These are phyloP conservation scores for Vespertilio murinus DNA, from an alignment of 2,797 vertebrate species.

Conservation along the genomic window DNA sequence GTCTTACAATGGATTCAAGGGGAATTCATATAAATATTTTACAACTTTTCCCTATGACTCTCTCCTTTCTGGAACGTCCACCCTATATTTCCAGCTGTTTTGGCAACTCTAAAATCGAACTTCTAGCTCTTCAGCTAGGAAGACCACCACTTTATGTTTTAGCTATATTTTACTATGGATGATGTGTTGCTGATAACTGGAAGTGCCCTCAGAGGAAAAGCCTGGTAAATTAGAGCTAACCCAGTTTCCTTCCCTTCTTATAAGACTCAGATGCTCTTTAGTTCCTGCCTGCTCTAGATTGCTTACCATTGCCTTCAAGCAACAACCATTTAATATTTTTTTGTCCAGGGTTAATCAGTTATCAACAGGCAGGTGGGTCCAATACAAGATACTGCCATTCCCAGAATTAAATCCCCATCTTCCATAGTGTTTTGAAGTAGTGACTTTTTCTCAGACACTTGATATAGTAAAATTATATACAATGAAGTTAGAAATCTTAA, in stretches of 20 bases:
- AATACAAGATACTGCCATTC: neutral
- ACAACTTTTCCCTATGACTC: neutral
- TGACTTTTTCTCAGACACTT: neutral
- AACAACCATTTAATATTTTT: neutral
- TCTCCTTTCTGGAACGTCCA: neutral
- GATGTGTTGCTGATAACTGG: neutral
- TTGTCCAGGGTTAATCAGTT: neutral
- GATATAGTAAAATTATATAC: neutral
- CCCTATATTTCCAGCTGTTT: neutral
- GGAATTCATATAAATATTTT: neutral
- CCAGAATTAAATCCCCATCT: neutral
- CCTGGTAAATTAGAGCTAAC: neutral
- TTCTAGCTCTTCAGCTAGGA: neutral
- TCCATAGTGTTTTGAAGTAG: neutral
- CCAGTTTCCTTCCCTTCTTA: neutral
- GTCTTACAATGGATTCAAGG: neutral
- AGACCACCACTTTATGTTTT: neutral
- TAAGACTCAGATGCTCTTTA: neutral
- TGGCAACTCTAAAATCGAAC: neutral
- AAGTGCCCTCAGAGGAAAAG: neutral
- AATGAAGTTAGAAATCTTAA: neutral
- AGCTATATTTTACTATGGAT: neutral
- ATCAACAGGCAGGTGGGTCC: neutral
- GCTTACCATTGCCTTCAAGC: neutral
- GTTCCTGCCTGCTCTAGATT: neutral